phyloP scores from a whole-genome alignment of 2,113 vertebrate genomes.

The Ageneiosus marmoratus region DNA sequence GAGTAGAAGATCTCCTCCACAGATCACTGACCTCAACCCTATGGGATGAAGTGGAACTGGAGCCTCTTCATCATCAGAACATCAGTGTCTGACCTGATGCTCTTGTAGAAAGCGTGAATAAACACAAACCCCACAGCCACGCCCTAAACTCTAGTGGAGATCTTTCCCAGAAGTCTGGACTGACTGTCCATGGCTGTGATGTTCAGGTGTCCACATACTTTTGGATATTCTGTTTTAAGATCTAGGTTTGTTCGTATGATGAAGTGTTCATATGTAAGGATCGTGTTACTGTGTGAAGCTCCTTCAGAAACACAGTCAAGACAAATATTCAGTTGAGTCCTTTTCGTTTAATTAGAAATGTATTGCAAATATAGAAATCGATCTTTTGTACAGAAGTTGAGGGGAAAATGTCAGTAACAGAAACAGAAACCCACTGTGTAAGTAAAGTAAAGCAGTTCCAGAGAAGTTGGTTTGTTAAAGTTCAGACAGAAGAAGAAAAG shows the following conservation, averaged over 20 bases:
- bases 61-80: background rate
- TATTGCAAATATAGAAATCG: constrained; percentile 84
- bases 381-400: constrained; percentile 78
- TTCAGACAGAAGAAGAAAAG: constrained; percentile 52
- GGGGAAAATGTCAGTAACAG: constrained; percentile 63
- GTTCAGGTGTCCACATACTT: background rate
- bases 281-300: background rate
- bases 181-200: background rate
- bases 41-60: too few species aligned
- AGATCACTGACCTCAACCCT: too few species aligned
- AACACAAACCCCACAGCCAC: too few species aligned
- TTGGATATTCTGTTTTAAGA: background rate
- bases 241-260: too few species aligned
- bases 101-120: background rate
- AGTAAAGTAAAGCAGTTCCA: constrained; percentile 43
- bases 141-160: background rate
- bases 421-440: constrained; percentile 59
- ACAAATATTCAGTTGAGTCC: background rate
- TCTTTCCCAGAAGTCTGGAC: background rate
- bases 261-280: too few species aligned
- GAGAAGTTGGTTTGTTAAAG: background rate
- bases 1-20: too few species aligned
- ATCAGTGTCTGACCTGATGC: background rate
- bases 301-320: background rate
- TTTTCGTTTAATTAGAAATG: constrained; percentile 73